These are phyloP conservation scores for Cremastobaeus sp. DNA, from an alignment of 2,888 invertebrate species.

Conservation along the genomic window DNA sequence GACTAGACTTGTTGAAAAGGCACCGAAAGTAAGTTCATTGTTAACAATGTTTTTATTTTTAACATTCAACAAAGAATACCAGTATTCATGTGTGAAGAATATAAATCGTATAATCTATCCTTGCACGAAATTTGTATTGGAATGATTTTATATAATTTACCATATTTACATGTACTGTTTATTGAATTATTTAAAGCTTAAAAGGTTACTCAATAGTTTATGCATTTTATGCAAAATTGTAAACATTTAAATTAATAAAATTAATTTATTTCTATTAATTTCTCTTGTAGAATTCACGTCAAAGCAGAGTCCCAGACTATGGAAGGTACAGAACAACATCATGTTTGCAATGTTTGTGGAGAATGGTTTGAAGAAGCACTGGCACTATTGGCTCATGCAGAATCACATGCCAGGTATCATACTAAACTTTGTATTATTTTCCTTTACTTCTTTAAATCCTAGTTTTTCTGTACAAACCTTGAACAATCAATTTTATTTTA, in stretches of 20 bases:
- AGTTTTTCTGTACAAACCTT: no score
- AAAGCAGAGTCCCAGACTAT: constrained; percentile 73
- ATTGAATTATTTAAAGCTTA: no score
- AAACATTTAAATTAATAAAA: background rate
- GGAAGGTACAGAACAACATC: constrained; percentile 77
- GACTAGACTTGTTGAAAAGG: constrained; percentile 85
- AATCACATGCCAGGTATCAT: constrained; percentile 83
- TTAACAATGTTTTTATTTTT: background rate
- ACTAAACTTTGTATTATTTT: constrained; percentile 29
- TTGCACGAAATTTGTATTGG: no score
- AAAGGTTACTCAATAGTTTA: no score
- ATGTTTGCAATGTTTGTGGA: constrained; percentile 89
- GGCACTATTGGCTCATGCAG: constrained; percentile 88
- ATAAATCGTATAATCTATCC: no score
- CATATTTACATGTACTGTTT: no score
- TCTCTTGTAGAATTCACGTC: constrained; percentile 72
- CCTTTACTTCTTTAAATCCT: background rate
- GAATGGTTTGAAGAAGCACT: constrained; percentile 87
- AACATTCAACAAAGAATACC: no score
- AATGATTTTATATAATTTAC: no score
- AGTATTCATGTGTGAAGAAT: no score
- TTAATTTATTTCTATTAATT: constrained; percentile 15
- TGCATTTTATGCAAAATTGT: background rate
- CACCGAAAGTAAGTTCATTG: constrained; percentile 81
- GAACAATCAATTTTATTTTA: no score